phyloP scores from a whole-genome alignment of 53 echinoderm and acorn worm species.

The Patiria pectinifera region DNA sequence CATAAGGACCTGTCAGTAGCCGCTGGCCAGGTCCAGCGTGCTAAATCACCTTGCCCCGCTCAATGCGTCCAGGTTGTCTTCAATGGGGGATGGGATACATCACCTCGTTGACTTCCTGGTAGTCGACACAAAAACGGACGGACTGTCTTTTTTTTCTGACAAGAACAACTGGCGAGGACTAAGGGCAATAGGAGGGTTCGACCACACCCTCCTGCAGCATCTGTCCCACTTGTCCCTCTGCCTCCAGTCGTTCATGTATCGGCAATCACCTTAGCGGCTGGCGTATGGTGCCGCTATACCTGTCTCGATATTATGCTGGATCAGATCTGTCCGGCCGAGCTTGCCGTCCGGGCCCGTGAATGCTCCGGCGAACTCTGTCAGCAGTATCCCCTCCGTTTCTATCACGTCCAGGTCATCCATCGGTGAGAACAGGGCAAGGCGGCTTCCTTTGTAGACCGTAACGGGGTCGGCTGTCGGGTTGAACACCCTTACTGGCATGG shows the following conservation, averaged over 20 bases:
- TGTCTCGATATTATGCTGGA: not conserved
- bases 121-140: not conserved
- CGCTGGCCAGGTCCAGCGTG: not conserved
- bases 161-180: conserved; percentile 12
- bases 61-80: not conserved
- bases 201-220: not conserved
- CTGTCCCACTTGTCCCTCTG: not conserved
- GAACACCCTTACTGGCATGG: not conserved
- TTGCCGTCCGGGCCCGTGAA: no score
- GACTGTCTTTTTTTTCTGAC: not conserved
- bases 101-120: conserved; percentile 5
- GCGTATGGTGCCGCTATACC: not conserved
- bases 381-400: not conserved
- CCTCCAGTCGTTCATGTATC: not conserved
- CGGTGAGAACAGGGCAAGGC: not conserved
- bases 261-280: not conserved
- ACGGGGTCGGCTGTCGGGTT: not conserved
- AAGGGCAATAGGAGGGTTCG: not conserved
- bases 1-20: conserved; percentile 13
- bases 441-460: not conserved
- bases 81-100: conserved; percentile 29
- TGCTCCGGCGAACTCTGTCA: not conserved
- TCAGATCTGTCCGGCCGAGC: not conserved
- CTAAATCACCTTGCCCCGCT: no score
- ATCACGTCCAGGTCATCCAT: not conserved